Base-by-base conservation (phyloP, 2,113 vertebrate genomes). In the Odontesthes bonariensis region DNA sequence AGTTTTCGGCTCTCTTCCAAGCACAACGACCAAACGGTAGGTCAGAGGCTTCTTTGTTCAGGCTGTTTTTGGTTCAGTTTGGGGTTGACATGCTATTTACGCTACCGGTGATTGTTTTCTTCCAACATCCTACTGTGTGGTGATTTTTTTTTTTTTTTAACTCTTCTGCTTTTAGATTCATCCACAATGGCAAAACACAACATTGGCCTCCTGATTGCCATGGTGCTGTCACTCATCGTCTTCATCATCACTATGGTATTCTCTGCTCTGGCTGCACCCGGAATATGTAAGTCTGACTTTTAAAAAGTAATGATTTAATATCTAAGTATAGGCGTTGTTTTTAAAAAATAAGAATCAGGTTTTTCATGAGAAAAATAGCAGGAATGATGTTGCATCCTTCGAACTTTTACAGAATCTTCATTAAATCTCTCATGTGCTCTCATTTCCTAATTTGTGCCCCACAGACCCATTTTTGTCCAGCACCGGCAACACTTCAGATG, bases 401-500 rank as follows among this genome's bases (percentile, higher is more conserved):
- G 0, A 51, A 3, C 42, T 3, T 49, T 47, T 16, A 38, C 35
- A 38, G 35, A 10, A 38, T 7, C 35, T 38, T 38, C 35, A 38
- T 3, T 38, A 8, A 3, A 19, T 2, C 65, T 69, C 23, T 46
- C 11, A 20, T 11, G 19, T 20, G 32, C 16, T 73, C 6, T 52
- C 3, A 33, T n/a, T 44, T 67, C 4, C 51, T 0, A n/a, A n/a
- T 61, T 47, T 81, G 1, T 84, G 6, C 22, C 2, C 14, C n/a
- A 0, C 35, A 94, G 93, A 77, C 74, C 91, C 90, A 3, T 94
- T 93, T 75, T 23, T 82, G 71, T 38, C 19, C 2, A 46, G 9
- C 40, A 91, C 89, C 0, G 42, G 27, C 1, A 88, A 91, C 7
- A 52, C 92, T 79, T 94, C 92, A 7, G 64, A 81, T 13, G 74